Conservation (phyloP, 2,797 vertebrate genomes). For the Streptopelia turtur region DNA sequence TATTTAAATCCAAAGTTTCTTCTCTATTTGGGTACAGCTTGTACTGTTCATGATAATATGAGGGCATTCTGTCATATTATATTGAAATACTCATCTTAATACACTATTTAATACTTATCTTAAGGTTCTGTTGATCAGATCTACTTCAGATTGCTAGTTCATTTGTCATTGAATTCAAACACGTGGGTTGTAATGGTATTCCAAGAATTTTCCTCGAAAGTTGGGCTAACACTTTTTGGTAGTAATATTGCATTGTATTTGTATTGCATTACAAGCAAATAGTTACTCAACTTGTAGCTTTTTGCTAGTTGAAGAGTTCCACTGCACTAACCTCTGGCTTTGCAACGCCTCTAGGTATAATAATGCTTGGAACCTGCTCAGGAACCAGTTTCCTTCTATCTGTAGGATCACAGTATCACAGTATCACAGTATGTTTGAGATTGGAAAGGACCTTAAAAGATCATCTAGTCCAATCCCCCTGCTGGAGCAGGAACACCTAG, state of each 20-base stretch:
- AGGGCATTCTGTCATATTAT: too few species aligned
- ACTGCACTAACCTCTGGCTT: not conserved
- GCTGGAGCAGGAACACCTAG: too few species aligned
- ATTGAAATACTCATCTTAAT: too few species aligned
- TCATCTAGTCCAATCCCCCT: too few species aligned
- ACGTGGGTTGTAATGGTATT: not conserved
- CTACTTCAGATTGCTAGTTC: not conserved
- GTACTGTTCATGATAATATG: not conserved
- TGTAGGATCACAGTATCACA: too few species aligned
- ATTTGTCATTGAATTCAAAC: not conserved
- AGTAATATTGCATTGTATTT: not conserved
- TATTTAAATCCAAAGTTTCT: not conserved
- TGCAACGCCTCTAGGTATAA: not conserved
- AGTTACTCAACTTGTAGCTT: not conserved
- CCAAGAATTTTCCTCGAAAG: not conserved
- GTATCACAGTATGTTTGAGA: too few species aligned
- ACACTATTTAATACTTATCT: not conserved
- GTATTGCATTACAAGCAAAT: not conserved
- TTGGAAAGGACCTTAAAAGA: too few species aligned
- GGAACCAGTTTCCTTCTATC: not conserved
- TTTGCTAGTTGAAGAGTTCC: not conserved
- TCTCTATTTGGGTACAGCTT: not conserved
- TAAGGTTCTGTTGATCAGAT: not conserved
- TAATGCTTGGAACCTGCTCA: not conserved
- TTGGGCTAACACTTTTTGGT: not conserved